Evolutionary conservation across 2,888 invertebrate genomes (phyloP).

Genomic region (Fragum sueziense): DNA sequence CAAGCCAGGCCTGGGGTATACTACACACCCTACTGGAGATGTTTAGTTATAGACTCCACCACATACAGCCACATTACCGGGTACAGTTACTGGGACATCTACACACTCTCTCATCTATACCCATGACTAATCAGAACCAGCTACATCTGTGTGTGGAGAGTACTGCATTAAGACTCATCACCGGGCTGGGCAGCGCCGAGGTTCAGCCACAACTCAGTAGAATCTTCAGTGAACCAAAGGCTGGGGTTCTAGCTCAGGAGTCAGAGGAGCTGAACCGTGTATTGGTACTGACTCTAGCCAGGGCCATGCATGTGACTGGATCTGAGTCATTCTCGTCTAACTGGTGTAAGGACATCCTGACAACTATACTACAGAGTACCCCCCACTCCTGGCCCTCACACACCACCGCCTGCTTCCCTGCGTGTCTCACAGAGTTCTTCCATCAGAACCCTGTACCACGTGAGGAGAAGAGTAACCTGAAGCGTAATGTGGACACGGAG

Average conservation of each 20-base stretch:
- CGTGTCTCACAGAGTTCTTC: slow-evolving; percentile 94
- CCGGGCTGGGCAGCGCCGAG: slow-evolving; percentile 95
- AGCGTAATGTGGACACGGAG: slow-evolving; percentile 86
- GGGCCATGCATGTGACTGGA: slow-evolving; percentile 96
- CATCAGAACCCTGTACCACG: slow-evolving; percentile 72
- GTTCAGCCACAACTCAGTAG: slow-evolving; percentile 96
- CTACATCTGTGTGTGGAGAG: slow-evolving; percentile 96
- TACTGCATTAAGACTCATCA: slow-evolving; percentile 92
- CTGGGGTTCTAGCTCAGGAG: slow-evolving; percentile 90
- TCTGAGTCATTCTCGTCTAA: slow-evolving; percentile 86
- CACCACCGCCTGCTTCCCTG: slow-evolving; percentile 95
- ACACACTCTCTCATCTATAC: slow-evolving; percentile 94
- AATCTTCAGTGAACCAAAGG: slow-evolving; percentile 95
- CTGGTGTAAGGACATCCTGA: slow-evolving; percentile 95
- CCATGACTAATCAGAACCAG: slow-evolving; percentile 97
- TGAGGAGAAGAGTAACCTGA: slow-evolving; percentile 95
- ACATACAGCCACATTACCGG: slow-evolving; percentile 97
- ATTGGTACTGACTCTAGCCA: slow-evolving; percentile 94
- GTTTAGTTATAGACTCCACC: slow-evolving; percentile 98
- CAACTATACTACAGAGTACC: slow-evolving; percentile 94
- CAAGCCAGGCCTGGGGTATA: slow-evolving; percentile 96
- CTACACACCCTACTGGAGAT: slow-evolving; percentile 97
- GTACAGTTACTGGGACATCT: slow-evolving; percentile 95
- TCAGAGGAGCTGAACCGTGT: slow-evolving; percentile 97
- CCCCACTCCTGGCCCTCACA: slow-evolving; percentile 98